These are phyloP conservation scores for Toxotes lorentzi DNA, from an alignment of 2,797 vertebrate genomes.

Conservation along the genomic window DNA sequence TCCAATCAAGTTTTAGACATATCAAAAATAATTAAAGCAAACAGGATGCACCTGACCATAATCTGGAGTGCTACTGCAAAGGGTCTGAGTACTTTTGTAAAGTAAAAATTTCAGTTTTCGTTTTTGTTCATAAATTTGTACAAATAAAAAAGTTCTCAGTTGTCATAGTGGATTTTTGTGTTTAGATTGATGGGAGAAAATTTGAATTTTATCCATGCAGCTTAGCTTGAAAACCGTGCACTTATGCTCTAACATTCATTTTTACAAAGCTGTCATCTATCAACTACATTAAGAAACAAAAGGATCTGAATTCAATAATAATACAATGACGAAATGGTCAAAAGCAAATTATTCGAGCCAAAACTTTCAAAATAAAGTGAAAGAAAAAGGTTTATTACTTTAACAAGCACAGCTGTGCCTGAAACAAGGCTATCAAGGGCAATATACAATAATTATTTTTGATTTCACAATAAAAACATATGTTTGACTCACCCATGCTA, in stretches of 20 bases:
- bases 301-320: background rate
- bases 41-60: background rate
- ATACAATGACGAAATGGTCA: background rate
- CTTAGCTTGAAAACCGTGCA: background rate
- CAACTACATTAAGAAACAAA: background rate
- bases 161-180: background rate
- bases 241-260: background rate
- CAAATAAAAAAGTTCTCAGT: too few relatives aligned
- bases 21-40: background rate
- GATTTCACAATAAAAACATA: slow-evolving; percentile 26
- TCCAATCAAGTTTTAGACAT: background rate
- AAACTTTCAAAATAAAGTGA: background rate
- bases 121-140: too few relatives aligned
- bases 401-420: slow-evolving; percentile 4
- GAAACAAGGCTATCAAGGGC: background rate
- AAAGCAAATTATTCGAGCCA: background rate
- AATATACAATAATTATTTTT: background rate
- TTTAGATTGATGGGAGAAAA: background rate
- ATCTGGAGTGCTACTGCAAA: background rate
- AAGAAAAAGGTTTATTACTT: background rate
- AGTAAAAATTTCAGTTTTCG: too few relatives aligned
- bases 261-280: background rate
- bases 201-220: background rate
- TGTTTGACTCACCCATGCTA: slow-evolving; percentile 75
- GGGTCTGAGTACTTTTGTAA: too few relatives aligned